Evolutionary conservation across 2,113 vertebrate genomes (phyloP).

Genomic region (Proteles cristata): DNA sequence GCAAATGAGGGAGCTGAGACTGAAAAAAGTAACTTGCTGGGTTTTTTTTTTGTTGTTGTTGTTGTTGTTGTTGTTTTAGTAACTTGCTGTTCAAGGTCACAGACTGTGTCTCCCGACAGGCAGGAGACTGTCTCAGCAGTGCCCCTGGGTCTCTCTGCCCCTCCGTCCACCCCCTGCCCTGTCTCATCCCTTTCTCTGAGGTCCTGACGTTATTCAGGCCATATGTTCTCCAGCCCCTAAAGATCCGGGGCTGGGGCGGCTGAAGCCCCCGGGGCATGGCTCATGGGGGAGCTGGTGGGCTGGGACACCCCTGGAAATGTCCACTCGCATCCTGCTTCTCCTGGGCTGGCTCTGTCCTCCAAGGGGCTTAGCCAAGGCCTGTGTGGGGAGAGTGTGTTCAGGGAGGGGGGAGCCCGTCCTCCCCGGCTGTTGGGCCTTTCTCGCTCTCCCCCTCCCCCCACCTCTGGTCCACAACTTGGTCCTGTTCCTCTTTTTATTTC

Average conservation of each 20-base stretch:
- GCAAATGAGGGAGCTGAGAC: not conserved
- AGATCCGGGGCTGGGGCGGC: not conserved
- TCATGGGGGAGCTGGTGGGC: not conserved
- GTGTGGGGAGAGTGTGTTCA: not conserved
- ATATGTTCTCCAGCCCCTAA: not conserved
- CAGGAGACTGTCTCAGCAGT: not conserved
- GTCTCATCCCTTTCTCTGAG: not conserved
- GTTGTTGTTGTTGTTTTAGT: not conserved
- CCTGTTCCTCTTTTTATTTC: not conserved
- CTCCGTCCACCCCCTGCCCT: rapidly evolving
- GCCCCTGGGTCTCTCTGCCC: not conserved
- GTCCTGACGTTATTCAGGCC: not conserved
- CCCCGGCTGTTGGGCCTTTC: not conserved
- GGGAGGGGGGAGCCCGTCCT: not conserved
- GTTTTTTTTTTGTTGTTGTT: too few species aligned
- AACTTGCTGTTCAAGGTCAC: not conserved
- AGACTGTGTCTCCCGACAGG: not conserved
- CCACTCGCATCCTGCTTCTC: not conserved
- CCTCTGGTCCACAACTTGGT: not conserved
- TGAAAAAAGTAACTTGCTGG: not conserved
- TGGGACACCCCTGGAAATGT: not conserved
- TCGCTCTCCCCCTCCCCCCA: not conserved
- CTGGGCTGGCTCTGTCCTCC: not conserved
- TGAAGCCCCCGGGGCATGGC: not conserved
- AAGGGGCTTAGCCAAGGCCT: not conserved